Evolutionary conservation across 2,113 vertebrate species (phyloP).

Genomic region (Sakesphorus luctuosus): DNA sequence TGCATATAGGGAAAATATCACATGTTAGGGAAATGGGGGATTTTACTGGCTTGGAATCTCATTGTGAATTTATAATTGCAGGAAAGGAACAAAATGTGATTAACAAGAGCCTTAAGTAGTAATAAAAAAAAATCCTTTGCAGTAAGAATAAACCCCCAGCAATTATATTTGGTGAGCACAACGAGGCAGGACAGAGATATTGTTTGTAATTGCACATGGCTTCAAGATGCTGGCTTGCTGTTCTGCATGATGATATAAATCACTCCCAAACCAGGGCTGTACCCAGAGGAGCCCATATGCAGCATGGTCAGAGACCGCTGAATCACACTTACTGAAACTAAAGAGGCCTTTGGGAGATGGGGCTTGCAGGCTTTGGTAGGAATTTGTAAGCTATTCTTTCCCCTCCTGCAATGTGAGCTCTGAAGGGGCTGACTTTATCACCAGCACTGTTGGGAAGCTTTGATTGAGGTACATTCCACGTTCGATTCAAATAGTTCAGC

Average conservation of each 20-base stretch:
- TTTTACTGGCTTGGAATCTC: conserved; percentile 21
- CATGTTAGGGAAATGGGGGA: background rate
- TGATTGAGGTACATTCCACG: background rate
- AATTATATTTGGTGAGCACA: background rate
- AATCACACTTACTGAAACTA: conserved; percentile 16
- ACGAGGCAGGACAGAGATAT: background rate
- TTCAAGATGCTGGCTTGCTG: conserved; percentile 49
- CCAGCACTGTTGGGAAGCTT: background rate
- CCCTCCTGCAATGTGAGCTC: background rate
- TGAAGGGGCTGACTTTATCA: background rate
- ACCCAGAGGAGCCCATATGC: background rate
- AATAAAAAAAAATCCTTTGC: background rate
- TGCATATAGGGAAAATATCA: background rate
- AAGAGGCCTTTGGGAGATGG: conserved; percentile 17
- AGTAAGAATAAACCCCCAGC: background rate
- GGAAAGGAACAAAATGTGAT: conserved; percentile 31
- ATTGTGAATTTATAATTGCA: conserved; percentile 29
- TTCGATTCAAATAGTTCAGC: background rate
- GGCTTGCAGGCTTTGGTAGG: background rate
- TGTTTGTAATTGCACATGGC: conserved; percentile 9
- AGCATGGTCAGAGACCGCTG: background rate
- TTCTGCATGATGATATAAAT: background rate
- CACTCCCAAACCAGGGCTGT: background rate
- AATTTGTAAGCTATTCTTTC: conserved; percentile 7
- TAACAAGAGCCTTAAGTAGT: background rate